Evolutionary conservation across 2,113 vertebrate genomes (phyloP), one percentile per base, ranked within the genome.

Genomic region (Xenotilapia caudafasciata): DNA sequence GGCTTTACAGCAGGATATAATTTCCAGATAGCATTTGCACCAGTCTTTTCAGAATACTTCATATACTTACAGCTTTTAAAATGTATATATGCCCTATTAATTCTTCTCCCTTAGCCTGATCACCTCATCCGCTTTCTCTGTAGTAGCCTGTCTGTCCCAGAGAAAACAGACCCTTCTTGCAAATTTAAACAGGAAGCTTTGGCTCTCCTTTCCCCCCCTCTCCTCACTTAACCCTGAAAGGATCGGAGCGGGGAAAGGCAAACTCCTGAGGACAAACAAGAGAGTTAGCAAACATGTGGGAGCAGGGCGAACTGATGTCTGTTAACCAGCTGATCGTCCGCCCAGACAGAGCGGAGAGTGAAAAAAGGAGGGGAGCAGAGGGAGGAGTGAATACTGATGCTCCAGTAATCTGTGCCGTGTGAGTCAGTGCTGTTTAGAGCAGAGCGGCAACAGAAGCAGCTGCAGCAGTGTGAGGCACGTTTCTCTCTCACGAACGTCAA

Each of bases 251-350:
- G 81, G 84, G 83, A 58, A 70, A 90, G 86, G 68, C 54, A 85
- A 87, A 8, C 42, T 77, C 23, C 42, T 31, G 26, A 77, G 42
- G 70, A 47, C 15, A 77, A 84, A 88, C 49, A 26, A 26, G 75
- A 49, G 35, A 95, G 53, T 97, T 96, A 95, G 95, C 96, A 85
- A 92, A 85, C 86, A 87, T 54, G 26, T 62, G 55, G 90, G 93
- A 83, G 97, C 90, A 62, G 94, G 81, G 89, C 10, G 55, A 90
- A 91, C 84, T 19, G 33, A 85, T 75, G 91, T 93, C 88, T 93
- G 93, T 35, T 85, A 93, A 92, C 95, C 96, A 96, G 96, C 96
- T 97, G 97, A 96, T 96, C 80, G 82, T 90, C 91, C 94, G 86
- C 92, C 87, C 94, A 95, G 90, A 91, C 91, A 15, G 62, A 92